Percentiles rank a stretch among this genome's conserved stretches.
Evolutionary conservation across 2,888 invertebrate species (phyloP).

Genomic region (Drosophila infuscata): DNA sequence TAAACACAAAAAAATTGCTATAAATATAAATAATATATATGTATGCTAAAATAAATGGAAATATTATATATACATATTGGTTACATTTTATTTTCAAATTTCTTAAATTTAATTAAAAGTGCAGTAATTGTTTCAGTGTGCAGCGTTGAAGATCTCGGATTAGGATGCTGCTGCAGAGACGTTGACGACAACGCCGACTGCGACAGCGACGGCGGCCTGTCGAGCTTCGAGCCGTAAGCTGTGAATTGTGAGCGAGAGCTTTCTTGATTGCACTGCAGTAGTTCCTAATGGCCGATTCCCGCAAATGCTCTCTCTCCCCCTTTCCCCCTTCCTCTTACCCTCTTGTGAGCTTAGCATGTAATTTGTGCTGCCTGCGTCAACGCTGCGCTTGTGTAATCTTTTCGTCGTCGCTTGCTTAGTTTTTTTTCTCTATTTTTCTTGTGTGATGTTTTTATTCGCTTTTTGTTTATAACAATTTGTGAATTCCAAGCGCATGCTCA

Average conservation of each 20-base stretch:
- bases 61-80: not conserved
- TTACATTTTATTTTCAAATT: not conserved
- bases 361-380: conserved; percentile 53
- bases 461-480: conserved; percentile 73
- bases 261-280: conserved; percentile 70
- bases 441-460: conserved; percentile 33
- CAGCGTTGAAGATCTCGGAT: conserved; percentile 26
- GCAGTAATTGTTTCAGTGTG: conserved; percentile 15
- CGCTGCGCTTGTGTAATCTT: conserved; percentile 76
- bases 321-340: not conserved
- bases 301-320: not conserved
- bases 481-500: conserved; percentile 73
- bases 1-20: not conserved
- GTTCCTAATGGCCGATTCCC: conserved; percentile 63
- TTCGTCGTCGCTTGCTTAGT: conserved; percentile 36
- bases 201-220: conserved; percentile 19
- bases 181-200: conserved; percentile 31
- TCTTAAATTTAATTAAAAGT: not conserved
- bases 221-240: conserved; percentile 30
- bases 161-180: conserved; percentile 35
- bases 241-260: conserved; percentile 58
- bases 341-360: conserved; percentile 16
- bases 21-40: not conserved
- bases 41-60: not conserved
- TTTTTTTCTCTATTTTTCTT: conserved; percentile 24